Conservation (phyloP, 2,113 vertebrate genomes). For the Gymnocephalus cernua region DNA sequence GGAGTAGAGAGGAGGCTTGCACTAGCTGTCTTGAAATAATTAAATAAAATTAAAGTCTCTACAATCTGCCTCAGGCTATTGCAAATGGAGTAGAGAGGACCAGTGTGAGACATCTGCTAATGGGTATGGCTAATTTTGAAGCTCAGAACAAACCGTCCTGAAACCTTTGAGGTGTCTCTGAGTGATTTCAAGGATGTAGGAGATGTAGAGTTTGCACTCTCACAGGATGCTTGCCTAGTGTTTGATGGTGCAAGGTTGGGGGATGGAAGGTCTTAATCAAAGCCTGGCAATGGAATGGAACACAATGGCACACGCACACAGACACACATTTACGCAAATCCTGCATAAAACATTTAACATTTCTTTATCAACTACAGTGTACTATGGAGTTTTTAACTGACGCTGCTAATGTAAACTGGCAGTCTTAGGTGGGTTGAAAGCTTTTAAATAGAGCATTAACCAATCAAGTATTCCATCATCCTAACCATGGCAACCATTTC, state of each 20-base stretch:
- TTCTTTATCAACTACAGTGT: not conserved
- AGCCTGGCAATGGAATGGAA: slow-evolving; percentile 25
- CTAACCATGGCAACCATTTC: not conserved
- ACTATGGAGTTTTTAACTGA: not conserved
- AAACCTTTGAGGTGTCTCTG: slow-evolving; percentile 51
- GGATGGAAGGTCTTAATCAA: slow-evolving; percentile 42
- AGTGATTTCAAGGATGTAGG: slow-evolving; percentile 25
- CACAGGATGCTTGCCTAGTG: slow-evolving; percentile 8
- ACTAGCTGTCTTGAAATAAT: slow-evolving; percentile 60
- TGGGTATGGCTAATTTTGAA: slow-evolving; percentile 64
- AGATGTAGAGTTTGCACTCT: slow-evolving; percentile 6
- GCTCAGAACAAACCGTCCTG: slow-evolving; percentile 42
- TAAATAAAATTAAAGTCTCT: slow-evolving; percentile 58
- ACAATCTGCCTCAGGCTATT: slow-evolving; percentile 52
- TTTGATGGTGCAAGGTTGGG: slow-evolving; percentile 30
- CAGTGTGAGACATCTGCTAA: slow-evolving; percentile 41
- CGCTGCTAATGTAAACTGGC: not conserved
- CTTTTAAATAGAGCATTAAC: not conserved
- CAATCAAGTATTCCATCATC: not conserved
- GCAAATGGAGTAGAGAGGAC: slow-evolving; percentile 27
- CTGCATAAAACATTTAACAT: not conserved
- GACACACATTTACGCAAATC: too few species aligned
- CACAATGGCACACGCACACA: not conserved
- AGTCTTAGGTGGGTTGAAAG: not conserved
- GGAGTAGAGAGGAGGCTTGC: slow-evolving; percentile 24